Evolutionary conservation across 2,113 vertebrate genomes (phyloP).

Genomic region (Penelope pileata): DNA sequence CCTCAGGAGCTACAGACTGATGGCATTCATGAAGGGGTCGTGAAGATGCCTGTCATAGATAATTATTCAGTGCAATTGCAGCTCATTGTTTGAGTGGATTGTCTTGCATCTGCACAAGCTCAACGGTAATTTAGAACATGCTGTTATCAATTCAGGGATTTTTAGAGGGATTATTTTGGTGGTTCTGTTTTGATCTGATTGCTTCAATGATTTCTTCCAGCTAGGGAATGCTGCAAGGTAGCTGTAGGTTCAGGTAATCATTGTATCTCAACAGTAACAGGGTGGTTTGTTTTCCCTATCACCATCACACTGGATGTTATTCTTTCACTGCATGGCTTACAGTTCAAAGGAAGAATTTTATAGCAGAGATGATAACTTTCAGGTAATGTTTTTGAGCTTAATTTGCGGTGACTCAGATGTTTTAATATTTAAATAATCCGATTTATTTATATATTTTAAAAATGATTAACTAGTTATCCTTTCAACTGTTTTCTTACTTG

Average conservation of each 20-base stretch:
- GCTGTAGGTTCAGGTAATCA: neutral
- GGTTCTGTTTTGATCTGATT: neutral
- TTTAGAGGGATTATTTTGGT: neutral
- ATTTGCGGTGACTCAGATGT: neutral
- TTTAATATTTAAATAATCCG: neutral
- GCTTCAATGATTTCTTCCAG: neutral
- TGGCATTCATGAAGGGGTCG: neutral
- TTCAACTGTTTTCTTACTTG: neutral
- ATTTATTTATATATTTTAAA: neutral
- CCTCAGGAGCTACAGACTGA: neutral
- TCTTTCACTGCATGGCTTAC: neutral
- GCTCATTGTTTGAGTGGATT: neutral
- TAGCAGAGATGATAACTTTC: neutral
- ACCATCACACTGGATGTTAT: neutral
- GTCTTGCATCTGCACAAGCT: neutral
- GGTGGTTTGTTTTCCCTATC: neutral
- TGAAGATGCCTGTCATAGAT: conserved; percentile 1
- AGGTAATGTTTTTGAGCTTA: neutral
- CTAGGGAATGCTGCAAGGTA: neutral
- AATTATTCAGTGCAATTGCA: neutral
- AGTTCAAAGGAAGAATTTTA: neutral
- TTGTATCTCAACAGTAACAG: neutral
- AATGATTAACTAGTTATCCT: neutral
- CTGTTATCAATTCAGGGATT: neutral
- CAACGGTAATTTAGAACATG: neutral